Evolutionary conservation across 2,797 vertebrate genomes (phyloP), one percentile per base, ranked within the genome.

Genomic region (Limnodromus scolopaceus): DNA sequence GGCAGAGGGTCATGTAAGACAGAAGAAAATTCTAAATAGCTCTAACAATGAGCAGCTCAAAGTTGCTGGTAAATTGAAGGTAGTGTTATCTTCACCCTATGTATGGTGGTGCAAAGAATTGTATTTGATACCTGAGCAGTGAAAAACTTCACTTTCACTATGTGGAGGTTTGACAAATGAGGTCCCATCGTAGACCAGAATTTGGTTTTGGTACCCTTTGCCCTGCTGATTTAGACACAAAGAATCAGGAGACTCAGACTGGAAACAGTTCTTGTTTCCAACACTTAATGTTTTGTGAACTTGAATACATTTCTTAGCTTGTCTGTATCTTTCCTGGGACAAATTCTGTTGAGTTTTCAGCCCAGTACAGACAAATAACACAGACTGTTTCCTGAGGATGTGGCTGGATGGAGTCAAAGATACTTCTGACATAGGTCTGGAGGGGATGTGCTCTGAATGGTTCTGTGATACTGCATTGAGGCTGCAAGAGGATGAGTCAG

Each of bases 21-120:
- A 75, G 84, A 53, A 92, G 57, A 91, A 96, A 84, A 65, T 80
- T 95, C 69, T 92, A 83, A 87, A 79, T 87, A 74, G 19, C 32
- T 92, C 30, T 60, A 77, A 76, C 76, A 91, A 45, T 70, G 28
- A 82, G 34, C n/a, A 79, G 15, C 54, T 92, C 32, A n/a, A 75
- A 83, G 55, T 71, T 77, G 28, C 53, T 79, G 75, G 16, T 49
- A 90, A 91, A 60, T 38, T 49, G 19, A 72, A 88, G 16, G 10
- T 39, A 64, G 28, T 53, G 13, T 36, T 89, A 41, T 85, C 57
- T 91, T 63, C 28, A 49, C 18, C 20, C 43, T 92, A 30, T 32
- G n/a, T 72, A 36, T 49, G 30, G 32, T 46, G 90, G 19, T 38
- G 18, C 28, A 77, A 74, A 92, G 34, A 81, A 55, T 53, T 83